Evolutionary conservation across 1,140 invertebrate species (phyloP).

Genomic region (Panagrolaimus sp.): DNA sequence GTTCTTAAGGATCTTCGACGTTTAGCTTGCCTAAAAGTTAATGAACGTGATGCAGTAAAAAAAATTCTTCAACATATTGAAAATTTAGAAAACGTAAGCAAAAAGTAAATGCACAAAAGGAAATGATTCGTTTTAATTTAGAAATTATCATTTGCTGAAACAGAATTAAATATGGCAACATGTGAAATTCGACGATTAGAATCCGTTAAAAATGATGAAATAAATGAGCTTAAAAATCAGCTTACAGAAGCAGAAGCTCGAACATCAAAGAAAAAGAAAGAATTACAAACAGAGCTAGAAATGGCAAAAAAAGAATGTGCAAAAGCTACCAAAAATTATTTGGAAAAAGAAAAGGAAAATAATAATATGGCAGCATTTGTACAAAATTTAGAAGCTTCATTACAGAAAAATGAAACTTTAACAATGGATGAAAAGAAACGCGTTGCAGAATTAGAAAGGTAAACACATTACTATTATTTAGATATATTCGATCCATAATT

Average conservation of each 20-base stretch:
- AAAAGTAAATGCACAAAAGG: neutral
- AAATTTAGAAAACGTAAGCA: constrained; percentile 18
- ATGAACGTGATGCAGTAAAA: constrained; percentile 1
- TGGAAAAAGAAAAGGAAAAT: constrained; percentile 22
- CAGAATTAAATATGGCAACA: constrained; percentile 39
- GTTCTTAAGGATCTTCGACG: neutral
- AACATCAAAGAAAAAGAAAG: constrained; percentile 47
- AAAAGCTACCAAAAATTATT: constrained; percentile 16
- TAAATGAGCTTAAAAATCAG: constrained; percentile 27
- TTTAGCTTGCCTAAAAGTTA: neutral
- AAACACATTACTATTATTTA: no score
- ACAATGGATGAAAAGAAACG: constrained; percentile 18
- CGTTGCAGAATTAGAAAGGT: neutral
- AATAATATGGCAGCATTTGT: constrained; percentile 12
- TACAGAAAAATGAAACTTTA: constrained; percentile 17
- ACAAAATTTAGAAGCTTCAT: neutral
- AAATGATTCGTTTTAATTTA: neutral
- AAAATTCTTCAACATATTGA: constrained; percentile 6
- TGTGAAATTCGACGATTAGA: constrained; percentile 32
- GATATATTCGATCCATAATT: no score
- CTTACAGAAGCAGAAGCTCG: constrained; percentile 25
- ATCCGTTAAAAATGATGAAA: constrained; percentile 29
- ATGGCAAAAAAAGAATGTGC: constrained; percentile 24
- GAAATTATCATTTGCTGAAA: constrained; percentile 22
- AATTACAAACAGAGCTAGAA: constrained; percentile 44